Evolutionary conservation across 1,140 invertebrate species (phyloP), one percentile per base, ranked within the genome.

Genomic region (Cheumatopsyche charites): DNA sequence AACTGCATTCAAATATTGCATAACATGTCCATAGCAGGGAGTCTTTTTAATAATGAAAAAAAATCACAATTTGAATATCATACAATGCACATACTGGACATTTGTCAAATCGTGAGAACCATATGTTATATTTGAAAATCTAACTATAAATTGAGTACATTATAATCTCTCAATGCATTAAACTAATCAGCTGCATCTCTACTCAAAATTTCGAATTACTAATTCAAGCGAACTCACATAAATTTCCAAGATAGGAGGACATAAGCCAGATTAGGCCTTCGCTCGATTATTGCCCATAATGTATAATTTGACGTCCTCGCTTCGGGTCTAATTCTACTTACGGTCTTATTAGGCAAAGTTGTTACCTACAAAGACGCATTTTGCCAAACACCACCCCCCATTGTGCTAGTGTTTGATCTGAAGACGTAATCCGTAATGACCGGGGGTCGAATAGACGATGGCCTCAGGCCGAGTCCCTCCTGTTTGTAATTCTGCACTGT

Each of bases 381-480:
- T 68, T 17, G 43, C 65, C n/a, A 36, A 52, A 42, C 71, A 25
- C 41, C 70, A 68, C 71, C 72, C 68, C 71, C 70, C 67, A 76
- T 76, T 76, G 74, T 76, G 74, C 69, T 72, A 3, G 29, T 76
- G 74, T 76, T 76, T 76, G 74, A 76, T 76, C 74, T 71, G 71
- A 76, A 75, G 74, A 76, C 72, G 74, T 76, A 76, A 76, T 76
- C 74, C 74, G 66, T 76, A 76, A 76, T 76, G 74, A 76, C 74
- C 71, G 74, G 62, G 71, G 29, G 29, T 36, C 29, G 23, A 19
- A n/a, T n/a, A n/a, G 68, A 68, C 65, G 62, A 70, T 63, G 72
- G 71, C 74, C 49, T 7, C 58, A 58, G 63, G 43, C 15, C 25
- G 26, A 47, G 17, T 12, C 55, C 29, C 71, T 71, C 68, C 67